A percentile compares a stretch with the other conserved stretches of the same genome.
These are phyloP conservation scores for Lomographa bimaculata DNA, from an alignment of 2,888 invertebrate genomes.

Conservation along the genomic window DNA sequence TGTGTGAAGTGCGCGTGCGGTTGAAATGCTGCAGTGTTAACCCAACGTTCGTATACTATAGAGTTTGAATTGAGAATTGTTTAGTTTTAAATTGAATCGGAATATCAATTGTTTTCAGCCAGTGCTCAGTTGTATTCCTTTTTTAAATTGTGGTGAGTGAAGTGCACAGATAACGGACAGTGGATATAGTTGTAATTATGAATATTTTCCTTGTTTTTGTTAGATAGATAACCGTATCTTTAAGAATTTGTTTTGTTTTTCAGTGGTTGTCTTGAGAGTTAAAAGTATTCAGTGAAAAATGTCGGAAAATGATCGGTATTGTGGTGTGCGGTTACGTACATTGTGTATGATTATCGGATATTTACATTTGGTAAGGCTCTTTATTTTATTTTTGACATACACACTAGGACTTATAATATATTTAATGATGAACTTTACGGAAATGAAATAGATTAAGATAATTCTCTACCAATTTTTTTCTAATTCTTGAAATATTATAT, in stretches of 20 bases:
- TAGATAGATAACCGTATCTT: conserved; percentile 12
- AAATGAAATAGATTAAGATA: no score
- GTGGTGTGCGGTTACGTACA: conserved; percentile 44
- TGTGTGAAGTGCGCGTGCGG: conserved; percentile 21
- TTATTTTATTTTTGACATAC: no score
- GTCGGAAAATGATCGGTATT: conserved; percentile 39
- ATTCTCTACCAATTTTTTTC: no score
- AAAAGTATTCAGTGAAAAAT: conserved; percentile 38
- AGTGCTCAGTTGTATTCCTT: background rate
- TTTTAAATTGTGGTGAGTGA: conserved; percentile 7
- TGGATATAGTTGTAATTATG: conserved; percentile 1
- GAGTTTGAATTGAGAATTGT: conserved; percentile 15
- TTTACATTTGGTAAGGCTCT: conserved; percentile 54
- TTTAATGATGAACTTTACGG: no score
- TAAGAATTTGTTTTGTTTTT: conserved; percentile 22
- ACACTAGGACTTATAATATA: no score
- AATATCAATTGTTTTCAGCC: background rate
- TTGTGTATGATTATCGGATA: conserved; percentile 58
- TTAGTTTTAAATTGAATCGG: conserved; percentile 2
- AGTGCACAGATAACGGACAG: background rate
- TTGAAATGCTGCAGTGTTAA: conserved; percentile 20
- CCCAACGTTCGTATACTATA: conserved; percentile 10
- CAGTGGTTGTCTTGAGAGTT: conserved; percentile 14
- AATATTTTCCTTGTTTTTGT: conserved; percentile 17
- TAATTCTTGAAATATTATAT: no score